Percentiles rank a stretch among this genome's conserved stretches.
These are phyloP conservation scores for Melanotaenia boesemani DNA, from an alignment of 2,797 vertebrate genomes.

Conservation along the genomic window DNA sequence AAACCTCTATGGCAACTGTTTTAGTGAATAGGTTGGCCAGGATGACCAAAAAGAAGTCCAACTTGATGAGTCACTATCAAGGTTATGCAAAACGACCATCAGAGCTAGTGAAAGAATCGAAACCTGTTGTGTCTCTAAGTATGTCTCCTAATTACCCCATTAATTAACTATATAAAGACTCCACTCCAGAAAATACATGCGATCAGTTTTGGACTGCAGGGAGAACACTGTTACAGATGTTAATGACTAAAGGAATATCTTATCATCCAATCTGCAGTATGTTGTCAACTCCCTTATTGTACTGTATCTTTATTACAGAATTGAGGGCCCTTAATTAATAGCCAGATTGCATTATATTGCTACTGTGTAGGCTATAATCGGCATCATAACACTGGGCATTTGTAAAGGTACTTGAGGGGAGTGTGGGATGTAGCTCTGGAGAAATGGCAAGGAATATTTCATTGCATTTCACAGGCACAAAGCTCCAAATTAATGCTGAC, in stretches of 20 bases:
- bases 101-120: background rate
- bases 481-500: slow-evolving; percentile 46
- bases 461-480: slow-evolving; percentile 39
- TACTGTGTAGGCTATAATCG: slow-evolving; percentile 55
- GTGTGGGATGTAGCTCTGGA: slow-evolving; percentile 43
- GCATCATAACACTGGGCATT: slow-evolving; percentile 40
- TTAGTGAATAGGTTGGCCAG: background rate
- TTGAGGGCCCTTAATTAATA: slow-evolving; percentile 67
- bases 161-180: slow-evolving; percentile 72
- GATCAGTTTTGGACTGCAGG: slow-evolving; percentile 36
- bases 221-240: slow-evolving; percentile 53
- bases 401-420: slow-evolving; percentile 55
- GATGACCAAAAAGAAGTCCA: background rate
- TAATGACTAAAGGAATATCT: slow-evolving; percentile 58
- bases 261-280: slow-evolving; percentile 53
- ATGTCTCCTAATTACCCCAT: slow-evolving; percentile 59
- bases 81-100: background rate
- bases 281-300: slow-evolving; percentile 43
- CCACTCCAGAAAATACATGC: slow-evolving; percentile 49
- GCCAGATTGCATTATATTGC: slow-evolving; percentile 60
- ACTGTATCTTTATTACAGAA: slow-evolving; percentile 60
- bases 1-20: background rate
- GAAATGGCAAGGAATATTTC: slow-evolving; percentile 49
- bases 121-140: slow-evolving; percentile 51
- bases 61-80: background rate